These are phyloP conservation scores for Chloroclystis v-ata DNA, from an alignment of 2,888 invertebrate species.

Conservation along the genomic window DNA sequence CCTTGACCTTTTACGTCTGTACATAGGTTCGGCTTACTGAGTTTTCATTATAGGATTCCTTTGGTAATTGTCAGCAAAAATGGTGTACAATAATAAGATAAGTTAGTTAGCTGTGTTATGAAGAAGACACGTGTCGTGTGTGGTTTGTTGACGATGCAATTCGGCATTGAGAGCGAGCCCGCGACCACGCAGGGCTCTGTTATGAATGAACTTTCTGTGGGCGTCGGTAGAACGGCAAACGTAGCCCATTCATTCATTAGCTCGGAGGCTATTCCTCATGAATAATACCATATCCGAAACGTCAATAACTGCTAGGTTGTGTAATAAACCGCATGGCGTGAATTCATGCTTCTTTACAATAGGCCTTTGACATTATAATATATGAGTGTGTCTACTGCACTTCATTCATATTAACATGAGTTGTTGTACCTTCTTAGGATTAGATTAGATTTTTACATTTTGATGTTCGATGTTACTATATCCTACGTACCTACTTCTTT, in stretches of 20 bases:
- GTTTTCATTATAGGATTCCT: neutral
- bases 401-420: neutral
- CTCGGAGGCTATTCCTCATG: conserved; percentile 70
- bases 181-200: conserved; percentile 63
- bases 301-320: conserved; percentile 42
- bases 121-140: conserved; percentile 20
- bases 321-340: conserved; percentile 5
- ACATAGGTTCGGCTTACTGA: conserved; percentile 4
- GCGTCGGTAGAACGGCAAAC: conserved; percentile 56
- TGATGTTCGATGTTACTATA: too few relatives aligned
- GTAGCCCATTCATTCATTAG: conserved; percentile 71
- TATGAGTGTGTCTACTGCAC: neutral
- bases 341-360: conserved; percentile 8
- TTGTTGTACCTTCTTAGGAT: too few relatives aligned
- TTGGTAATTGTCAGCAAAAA: too few relatives aligned
- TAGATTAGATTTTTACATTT: too few relatives aligned
- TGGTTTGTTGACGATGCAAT: conserved; percentile 35
- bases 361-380: conserved; percentile 5
- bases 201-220: conserved; percentile 73
- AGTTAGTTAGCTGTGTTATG: neutral
- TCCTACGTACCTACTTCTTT: too few relatives aligned
- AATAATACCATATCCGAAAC: conserved; percentile 71
- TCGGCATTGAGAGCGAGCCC: conserved; percentile 55
- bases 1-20: conserved; percentile 22
- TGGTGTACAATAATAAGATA: too few relatives aligned